These are phyloP conservation scores for Thamnaconus septentrionalis DNA, from an alignment of 2,113 vertebrate species.

Conservation along the genomic window DNA sequence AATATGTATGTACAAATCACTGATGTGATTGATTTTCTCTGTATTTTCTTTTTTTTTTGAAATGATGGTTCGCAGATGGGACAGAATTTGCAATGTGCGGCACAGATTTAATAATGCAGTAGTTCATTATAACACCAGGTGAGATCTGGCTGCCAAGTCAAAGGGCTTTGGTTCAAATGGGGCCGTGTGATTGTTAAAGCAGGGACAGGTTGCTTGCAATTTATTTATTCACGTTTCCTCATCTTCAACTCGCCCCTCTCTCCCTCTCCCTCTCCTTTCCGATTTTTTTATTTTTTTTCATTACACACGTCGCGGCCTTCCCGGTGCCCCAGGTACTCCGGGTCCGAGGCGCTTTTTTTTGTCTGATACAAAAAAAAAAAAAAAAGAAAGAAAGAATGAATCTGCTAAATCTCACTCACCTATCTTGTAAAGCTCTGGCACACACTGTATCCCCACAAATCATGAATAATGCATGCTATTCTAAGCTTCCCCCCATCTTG, in stretches of 20 bases:
- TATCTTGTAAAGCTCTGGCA: constrained; percentile 74
- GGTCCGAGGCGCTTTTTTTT: constrained; percentile 54
- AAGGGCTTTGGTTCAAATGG: constrained; percentile 9
- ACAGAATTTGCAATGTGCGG: too few species aligned
- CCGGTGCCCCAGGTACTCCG: constrained; percentile 49
- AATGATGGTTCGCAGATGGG: too few species aligned
- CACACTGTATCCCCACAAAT: constrained; percentile 47
- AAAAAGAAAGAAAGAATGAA: constrained; percentile 37
- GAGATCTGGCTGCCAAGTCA: constrained; percentile 23
- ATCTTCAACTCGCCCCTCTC: too few species aligned
- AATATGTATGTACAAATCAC: too few species aligned
- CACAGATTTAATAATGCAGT: too few species aligned
- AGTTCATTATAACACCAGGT: neutral
- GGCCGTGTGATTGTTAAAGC: neutral
- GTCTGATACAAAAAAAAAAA: constrained; percentile 59
- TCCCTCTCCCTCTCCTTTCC: constrained; percentile 7
- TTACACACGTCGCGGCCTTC: constrained; percentile 63
- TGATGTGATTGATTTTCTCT: too few species aligned
- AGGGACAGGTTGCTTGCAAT: constrained; percentile 14
- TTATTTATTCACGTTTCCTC: constrained; percentile 61
- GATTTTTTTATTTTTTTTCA: constrained; percentile 62
- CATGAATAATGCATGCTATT: constrained; percentile 72
- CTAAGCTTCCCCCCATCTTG: neutral
- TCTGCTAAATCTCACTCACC: constrained; percentile 56
- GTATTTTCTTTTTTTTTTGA: too few species aligned